These are phyloP conservation scores for Nycticebus coucang DNA, from an alignment of 2,113 vertebrate genomes.

Conservation along the genomic window DNA sequence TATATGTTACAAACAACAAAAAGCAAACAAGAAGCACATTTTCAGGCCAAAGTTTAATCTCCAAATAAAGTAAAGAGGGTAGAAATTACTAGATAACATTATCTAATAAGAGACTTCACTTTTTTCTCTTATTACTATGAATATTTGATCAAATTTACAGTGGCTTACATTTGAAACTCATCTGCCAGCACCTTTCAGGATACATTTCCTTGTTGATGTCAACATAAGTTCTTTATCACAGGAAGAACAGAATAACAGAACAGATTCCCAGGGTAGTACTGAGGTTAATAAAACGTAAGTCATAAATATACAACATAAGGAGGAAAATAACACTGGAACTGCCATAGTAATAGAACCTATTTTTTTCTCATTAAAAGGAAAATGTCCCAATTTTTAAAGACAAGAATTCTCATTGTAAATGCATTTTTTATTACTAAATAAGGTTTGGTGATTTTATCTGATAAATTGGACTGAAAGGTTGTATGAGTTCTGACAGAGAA, in stretches of 20 bases:
- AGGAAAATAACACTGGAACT: background rate
- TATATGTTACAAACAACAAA: background rate
- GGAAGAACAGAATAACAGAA: conserved; percentile 16
- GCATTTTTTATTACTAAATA: conserved; percentile 22
- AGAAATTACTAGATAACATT: background rate
- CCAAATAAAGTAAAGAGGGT: background rate
- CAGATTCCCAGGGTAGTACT: conserved; percentile 17
- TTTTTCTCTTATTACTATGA: background rate
- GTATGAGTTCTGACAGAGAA: background rate
- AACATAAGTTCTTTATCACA: background rate
- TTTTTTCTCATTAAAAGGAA: conserved; percentile 38
- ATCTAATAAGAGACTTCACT: background rate
- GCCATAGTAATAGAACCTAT: background rate
- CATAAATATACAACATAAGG: conserved; percentile 21
- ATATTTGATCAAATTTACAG: background rate
- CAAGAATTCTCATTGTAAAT: conserved; percentile 12
- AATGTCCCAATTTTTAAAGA: background rate
- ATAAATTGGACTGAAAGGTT: background rate
- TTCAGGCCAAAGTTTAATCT: background rate
- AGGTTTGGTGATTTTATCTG: background rate
- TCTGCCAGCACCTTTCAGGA: background rate
- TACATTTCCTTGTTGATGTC: background rate
- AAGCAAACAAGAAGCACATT: background rate
- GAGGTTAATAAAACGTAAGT: background rate
- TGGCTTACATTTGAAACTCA: background rate